Base-by-base conservation (phyloP, 2,888 invertebrate genomes). In the Eupithecia exiguata region DNA sequence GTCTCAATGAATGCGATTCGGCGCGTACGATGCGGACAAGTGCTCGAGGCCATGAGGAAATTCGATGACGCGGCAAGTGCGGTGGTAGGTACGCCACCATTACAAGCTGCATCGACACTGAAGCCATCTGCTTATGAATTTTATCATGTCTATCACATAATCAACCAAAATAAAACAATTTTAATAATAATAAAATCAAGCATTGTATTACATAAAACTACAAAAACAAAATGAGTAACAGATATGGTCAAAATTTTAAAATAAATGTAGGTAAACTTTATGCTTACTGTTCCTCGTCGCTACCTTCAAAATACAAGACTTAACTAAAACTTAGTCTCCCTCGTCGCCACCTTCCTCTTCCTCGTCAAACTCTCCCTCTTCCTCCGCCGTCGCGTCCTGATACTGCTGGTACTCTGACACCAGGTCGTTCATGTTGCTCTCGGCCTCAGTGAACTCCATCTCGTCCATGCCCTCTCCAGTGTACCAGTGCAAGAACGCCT, bases 361-460 rank as follows among this genome's bases (percentile, higher is more conserved):
- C 75, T 95, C 95, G 76, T 95, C 95, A 49, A 95, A 95, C 80
- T 95, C 95, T 1, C 95, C 95, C 79, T 95, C 95, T 77, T 95
- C 95, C 81, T 95, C 95, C 74, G 95, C 95, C 5, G 94, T 93
- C 35, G 95, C 95, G 77, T 95, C 95, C 86, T 97, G 97, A 90
- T 97, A 97, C 85, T 97, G 97, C 88, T 97, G 97, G 90, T 97
- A 97, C 87, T 97, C 97, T 0, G 96, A 96, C 74, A 96, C 96
- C 82, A 98, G 91, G 87, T 98, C 98, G 84, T 97, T 98, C 98
- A 99, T 98, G 95, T 99, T 99, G 86, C 98, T 98, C 90, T 99
- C 98, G 0, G 99, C 99, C 90, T 99, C 99, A 70, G 98, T 98
- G 93, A 99, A 99, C 91, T 99, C 99, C 98, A 98, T 97, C 92